A percentile compares a stretch with the other conserved stretches of the same genome.
Evolutionary conservation across 2,888 invertebrate genomes (phyloP).

Genomic region (Drosophila longiperda): DNA sequence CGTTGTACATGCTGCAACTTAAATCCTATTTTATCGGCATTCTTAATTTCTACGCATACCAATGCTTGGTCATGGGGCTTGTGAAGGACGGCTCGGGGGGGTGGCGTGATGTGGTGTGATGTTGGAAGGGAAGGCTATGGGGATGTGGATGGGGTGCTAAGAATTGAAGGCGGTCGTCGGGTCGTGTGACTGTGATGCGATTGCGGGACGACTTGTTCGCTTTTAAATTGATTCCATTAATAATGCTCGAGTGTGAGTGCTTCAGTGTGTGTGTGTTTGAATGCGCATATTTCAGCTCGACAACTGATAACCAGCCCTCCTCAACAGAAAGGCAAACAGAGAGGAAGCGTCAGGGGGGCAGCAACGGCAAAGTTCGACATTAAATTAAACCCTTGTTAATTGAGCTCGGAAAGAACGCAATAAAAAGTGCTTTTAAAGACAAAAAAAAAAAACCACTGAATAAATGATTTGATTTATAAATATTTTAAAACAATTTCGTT

Average conservation of each 20-base stretch:
- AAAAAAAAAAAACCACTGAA: not conserved
- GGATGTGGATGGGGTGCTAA: conserved; percentile 3
- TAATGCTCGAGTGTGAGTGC: conserved; percentile 14
- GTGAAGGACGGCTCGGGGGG: not conserved
- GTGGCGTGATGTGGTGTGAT: not conserved
- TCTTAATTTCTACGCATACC: conserved; percentile 21
- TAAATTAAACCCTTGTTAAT: conserved; percentile 50
- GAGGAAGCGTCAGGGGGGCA: not conserved
- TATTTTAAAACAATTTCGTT: conserved; percentile 23
- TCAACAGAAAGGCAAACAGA: not conserved
- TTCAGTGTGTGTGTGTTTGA: conserved; percentile 8
- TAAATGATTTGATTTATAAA: conserved; percentile 23
- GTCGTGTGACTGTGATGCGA: conserved; percentile 69
- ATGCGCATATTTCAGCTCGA: conserved; percentile 30
- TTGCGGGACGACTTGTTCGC: conserved; percentile 56
- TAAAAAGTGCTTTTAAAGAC: conserved; percentile 15
- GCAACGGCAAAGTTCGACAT: conserved; percentile 32
- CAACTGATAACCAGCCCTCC: conserved; percentile 42
- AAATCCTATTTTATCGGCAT: not conserved
- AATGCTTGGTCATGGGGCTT: not conserved
- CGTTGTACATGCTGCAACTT: not conserved
- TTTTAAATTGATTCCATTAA: conserved; percentile 70
- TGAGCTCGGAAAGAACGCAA: conserved; percentile 38
- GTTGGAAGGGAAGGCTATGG: not conserved
- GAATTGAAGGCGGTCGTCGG: conserved; percentile 42